A percentile compares a stretch with the other conserved stretches of the same genome.
Evolutionary conservation across 1,140 invertebrate genomes (phyloP).

Genomic region (Drosophila kikkawai): DNA sequence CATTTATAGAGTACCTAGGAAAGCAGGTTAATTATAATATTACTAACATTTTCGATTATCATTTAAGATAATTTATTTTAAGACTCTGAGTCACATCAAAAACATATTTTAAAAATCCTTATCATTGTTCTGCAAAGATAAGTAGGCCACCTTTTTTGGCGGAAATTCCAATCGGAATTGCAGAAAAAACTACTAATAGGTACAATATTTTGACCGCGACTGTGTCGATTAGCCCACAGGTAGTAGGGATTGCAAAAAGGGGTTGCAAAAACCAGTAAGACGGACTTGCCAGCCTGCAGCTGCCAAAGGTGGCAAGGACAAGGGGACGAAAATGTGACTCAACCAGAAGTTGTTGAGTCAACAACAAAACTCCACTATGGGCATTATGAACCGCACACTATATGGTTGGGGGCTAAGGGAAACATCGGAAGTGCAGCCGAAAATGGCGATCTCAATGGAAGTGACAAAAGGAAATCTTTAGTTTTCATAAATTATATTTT

Average conservation of each 20-base stretch:
- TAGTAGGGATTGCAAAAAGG: slow-evolving; percentile 61
- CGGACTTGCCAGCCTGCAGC: slow-evolving; percentile 63
- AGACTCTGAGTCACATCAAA: background rate
- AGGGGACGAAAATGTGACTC: slow-evolving; percentile 53
- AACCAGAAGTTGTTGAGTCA: slow-evolving; percentile 52
- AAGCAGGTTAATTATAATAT: background rate
- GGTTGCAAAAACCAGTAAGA: slow-evolving; percentile 79
- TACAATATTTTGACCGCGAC: slow-evolving; percentile 48
- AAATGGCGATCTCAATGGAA: slow-evolving; percentile 26
- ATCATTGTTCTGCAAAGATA: background rate
- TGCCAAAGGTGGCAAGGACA: slow-evolving; percentile 52
- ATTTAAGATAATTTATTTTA: background rate
- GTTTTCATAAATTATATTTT: background rate
- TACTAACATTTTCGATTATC: background rate
- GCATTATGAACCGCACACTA: background rate
- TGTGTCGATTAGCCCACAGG: slow-evolving; percentile 67
- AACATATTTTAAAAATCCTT: background rate
- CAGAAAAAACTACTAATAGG: background rate
- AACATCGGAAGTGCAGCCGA: slow-evolving; percentile 24
- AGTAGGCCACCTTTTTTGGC: background rate
- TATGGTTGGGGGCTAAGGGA: slow-evolving; percentile 17
- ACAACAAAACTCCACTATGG: slow-evolving; percentile 1
- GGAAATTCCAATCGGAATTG: slow-evolving; percentile 2
- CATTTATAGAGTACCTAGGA: background rate
- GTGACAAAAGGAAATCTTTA: background rate